Base-by-base conservation (phyloP, 2,113 vertebrate genomes). In the Catagonus wagneri region DNA sequence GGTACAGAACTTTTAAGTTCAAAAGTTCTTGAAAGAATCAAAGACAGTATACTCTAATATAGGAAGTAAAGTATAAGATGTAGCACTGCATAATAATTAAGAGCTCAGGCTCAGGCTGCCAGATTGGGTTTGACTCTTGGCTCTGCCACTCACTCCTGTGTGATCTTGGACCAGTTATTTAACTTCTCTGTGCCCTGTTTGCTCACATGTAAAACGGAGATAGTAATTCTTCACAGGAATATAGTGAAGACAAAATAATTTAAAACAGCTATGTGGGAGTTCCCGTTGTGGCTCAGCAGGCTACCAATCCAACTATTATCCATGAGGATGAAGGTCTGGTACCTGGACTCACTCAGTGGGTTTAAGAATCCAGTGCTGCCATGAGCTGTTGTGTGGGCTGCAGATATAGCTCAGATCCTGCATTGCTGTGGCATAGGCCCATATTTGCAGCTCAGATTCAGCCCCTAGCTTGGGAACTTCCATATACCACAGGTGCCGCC, bases 181-280 rank as follows among this genome's bases (percentile, higher is more conserved):
- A 86, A 60, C 23, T 34, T 86, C 27, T 71, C 56, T 58, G 27
- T 50, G 50, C 23, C 65, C 34, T 27, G 34, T 84, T 6, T 94
- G 39, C 4, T 34, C 66, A 34, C 15, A 86, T 76, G 29, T 89
- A 83, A 86, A 86, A 83, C 56, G 29, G 34, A 13, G 36, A 86
- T 2, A 54, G 34, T 83, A 92, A 90, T 75, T 93, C 63, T 44
- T 89, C 58, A 83, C 36, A 90, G 65, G 34, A 90, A 85, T 71
- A 66, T 16, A 80, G 54, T 52, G 29, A 85, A 95, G 94, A 97
- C 89, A 85, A 93, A 66, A 66, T 72, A 78, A 71, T 68, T 76
- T 76, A 71, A 74, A n/a, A 44, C 44, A 44, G 44, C 5, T 44
- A 44, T 44, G 44, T 44, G 44, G 44, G 44, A 8, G 44, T 44